Base-by-base conservation (phyloP, 1,140 invertebrate genomes). In the Nomia melanderi region DNA sequence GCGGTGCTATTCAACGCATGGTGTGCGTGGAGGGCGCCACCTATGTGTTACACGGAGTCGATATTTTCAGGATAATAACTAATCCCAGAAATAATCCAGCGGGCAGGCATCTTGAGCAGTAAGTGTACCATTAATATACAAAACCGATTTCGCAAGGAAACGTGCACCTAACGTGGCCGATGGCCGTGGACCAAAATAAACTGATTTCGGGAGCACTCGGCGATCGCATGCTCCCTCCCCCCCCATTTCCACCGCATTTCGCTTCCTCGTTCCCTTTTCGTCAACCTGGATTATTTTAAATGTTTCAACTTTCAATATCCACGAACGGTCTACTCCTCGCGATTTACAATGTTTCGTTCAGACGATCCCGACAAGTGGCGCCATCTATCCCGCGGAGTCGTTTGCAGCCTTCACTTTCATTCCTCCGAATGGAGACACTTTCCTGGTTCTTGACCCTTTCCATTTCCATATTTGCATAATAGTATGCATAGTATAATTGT, bases 111-210 rank as follows among this genome's bases (percentile, higher is more conserved):
- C 65, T 79, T 27, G 25, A 50, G 23, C 33, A 8, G 47, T 25
- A 64, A 31, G 54, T 36, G 54, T n/a, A 72, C 39, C 82, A 72
- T 83, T 79, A 77, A 88, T 88, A 85, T 85, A 86, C 73, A 81
- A 88, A 80, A 81, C 77, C 27, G 74, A 80, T 87, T 87, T 88
- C 83, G 86, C 85, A 88, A 88, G 57, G 17, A 81, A 84, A 82
- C 81, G 82, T 83, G 79, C 33, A 63, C 33, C 36, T 77, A 80
- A 78, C 79, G 78, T 87, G 86, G 64, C 71, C 39, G 74, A 79
- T 85, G 84, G 69, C 83, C 84, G 85, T 83, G 86, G 69, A 86
- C 83, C 57, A 77, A 88, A 88, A 88, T 86, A 87, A 50, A 76
- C 67, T 78, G 33, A 60, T 79, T 79, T 76, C 57, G 53, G 59